Evolutionary conservation across 2,888 invertebrate genomes (phyloP).

Genomic region (Cepaea hortensis): DNA sequence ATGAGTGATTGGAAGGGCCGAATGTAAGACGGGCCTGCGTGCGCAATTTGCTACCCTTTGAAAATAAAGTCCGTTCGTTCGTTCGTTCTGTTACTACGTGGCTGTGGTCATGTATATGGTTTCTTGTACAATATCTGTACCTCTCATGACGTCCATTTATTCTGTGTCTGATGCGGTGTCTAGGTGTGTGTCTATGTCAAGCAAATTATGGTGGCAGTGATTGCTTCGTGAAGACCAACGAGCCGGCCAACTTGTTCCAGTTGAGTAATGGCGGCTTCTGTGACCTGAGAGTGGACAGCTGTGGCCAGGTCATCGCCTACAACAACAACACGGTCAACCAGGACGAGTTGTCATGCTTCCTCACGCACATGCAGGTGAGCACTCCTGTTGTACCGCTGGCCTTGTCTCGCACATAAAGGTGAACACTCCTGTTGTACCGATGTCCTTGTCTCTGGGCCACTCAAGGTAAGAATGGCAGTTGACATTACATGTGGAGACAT

Average conservation of each 20-base stretch:
- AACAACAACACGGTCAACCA: constrained; percentile 54
- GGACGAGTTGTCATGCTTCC: constrained; percentile 45
- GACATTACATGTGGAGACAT: too few species aligned
- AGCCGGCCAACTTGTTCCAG: constrained; percentile 52
- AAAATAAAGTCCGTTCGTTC: too few species aligned
- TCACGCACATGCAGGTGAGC: constrained; percentile 48
- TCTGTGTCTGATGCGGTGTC: background rate
- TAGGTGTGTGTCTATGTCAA: constrained; percentile 53
- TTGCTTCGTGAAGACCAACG: constrained; percentile 48
- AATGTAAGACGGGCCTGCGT: too few species aligned
- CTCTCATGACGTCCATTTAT: background rate
- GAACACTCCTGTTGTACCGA: too few species aligned
- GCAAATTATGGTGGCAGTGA: constrained; percentile 48
- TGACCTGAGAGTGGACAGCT: constrained; percentile 54
- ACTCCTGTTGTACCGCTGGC: background rate
- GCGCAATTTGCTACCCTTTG: too few species aligned
- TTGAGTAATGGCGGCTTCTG: constrained; percentile 56
- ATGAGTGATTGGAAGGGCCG: too few species aligned
- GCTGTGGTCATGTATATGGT: too few species aligned
- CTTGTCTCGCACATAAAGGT: too few species aligned
- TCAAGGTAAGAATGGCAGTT: too few species aligned
- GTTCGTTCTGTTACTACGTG: too few species aligned
- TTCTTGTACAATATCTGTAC: too few species aligned
- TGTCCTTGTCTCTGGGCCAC: too few species aligned
- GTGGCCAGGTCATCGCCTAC: constrained; percentile 53